phyloP scores from a whole-genome alignment of 2,888 invertebrate species.

The Drosophila lacicola region DNA sequence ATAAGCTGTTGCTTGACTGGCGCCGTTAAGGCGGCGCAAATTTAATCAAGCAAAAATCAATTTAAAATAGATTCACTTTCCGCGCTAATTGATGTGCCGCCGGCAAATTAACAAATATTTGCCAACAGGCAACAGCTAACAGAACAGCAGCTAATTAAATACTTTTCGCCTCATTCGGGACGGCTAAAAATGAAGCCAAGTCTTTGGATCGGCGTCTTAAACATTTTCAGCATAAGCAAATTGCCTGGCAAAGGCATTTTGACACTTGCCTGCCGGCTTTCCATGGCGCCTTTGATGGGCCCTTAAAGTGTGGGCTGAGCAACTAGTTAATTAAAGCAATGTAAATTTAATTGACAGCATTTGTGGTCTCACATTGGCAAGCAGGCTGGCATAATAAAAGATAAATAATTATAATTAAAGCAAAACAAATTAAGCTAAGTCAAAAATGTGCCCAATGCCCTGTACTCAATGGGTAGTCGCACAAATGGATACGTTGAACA shows the following conservation, averaged over 20 bases:
- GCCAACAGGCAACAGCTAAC: conserved; percentile 50
- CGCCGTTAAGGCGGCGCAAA: conserved; percentile 41
- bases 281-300: conserved; percentile 22
- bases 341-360: conserved; percentile 15
- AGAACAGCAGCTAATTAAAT: conserved; percentile 59
- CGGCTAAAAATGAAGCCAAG: conserved; percentile 24
- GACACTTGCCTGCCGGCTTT: conserved; percentile 67
- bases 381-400: conserved; percentile 9
- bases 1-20: conserved; percentile 7
- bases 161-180: conserved; percentile 50
- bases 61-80: conserved; percentile 76
- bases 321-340: conserved; percentile 26
- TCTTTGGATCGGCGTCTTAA: conserved; percentile 8
- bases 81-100: conserved; percentile 71
- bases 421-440: not conserved
- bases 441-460: not conserved
- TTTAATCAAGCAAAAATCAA: conserved; percentile 80
- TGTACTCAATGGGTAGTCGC: no score
- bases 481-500: not conserved
- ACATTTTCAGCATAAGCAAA: conserved; percentile 63
- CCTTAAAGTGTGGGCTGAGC: conserved; percentile 12
- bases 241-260: conserved; percentile 71
- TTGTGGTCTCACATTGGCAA: not conserved
- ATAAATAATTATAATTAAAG: conserved; percentile 21
- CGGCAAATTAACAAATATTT: conserved; percentile 75